Percentiles rank a stretch among this genome's conserved stretches.
These are phyloP conservation scores for Cheilosia pagana DNA, from an alignment of 2,888 invertebrate genomes.

Conservation along the genomic window DNA sequence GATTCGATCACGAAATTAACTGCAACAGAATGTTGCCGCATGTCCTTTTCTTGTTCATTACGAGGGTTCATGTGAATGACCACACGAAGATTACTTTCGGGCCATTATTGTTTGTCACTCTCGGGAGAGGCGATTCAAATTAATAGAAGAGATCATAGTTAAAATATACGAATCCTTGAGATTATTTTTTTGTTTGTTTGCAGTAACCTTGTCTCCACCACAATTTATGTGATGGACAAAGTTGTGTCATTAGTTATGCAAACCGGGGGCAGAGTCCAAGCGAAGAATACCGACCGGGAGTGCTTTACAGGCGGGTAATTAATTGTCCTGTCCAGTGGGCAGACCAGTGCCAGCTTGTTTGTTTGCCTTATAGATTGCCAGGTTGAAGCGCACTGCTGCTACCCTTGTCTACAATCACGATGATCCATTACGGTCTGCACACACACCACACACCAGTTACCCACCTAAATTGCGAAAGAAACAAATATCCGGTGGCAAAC, in stretches of 20 bases:
- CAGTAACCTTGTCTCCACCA: slow-evolving; percentile 77
- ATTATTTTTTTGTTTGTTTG: slow-evolving; percentile 27
- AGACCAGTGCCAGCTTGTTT: slow-evolving; percentile 70
- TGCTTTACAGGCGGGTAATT: slow-evolving; percentile 70
- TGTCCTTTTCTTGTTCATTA: slow-evolving; percentile 66
- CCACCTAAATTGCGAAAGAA: slow-evolving; percentile 69
- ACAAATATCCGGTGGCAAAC: slow-evolving; percentile 72
- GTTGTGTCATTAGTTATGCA: slow-evolving; percentile 77
- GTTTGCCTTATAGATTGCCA: slow-evolving; percentile 71
- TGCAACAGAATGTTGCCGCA: slow-evolving; percentile 72
- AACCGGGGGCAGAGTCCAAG: slow-evolving; percentile 36
- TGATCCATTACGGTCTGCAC: slow-evolving; percentile 69
- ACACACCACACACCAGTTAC: slow-evolving; percentile 27
- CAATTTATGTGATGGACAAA: slow-evolving; percentile 83
- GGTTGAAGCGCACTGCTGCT: slow-evolving; percentile 65
- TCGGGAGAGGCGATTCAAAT: slow-evolving; percentile 67
- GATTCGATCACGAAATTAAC: slow-evolving; percentile 78
- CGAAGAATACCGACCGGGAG: slow-evolving; percentile 50
- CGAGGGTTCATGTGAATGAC: slow-evolving; percentile 62
- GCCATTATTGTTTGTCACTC: slow-evolving; percentile 74
- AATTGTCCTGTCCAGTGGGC: slow-evolving; percentile 73
- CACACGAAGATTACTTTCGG: slow-evolving; percentile 70
- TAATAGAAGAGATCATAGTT: slow-evolving; percentile 66
- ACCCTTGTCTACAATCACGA: slow-evolving; percentile 70
- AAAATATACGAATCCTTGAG: slow-evolving; percentile 41